Base-by-base conservation (phyloP, 2,797 vertebrate species). In the Knipowitschia caucasica region DNA sequence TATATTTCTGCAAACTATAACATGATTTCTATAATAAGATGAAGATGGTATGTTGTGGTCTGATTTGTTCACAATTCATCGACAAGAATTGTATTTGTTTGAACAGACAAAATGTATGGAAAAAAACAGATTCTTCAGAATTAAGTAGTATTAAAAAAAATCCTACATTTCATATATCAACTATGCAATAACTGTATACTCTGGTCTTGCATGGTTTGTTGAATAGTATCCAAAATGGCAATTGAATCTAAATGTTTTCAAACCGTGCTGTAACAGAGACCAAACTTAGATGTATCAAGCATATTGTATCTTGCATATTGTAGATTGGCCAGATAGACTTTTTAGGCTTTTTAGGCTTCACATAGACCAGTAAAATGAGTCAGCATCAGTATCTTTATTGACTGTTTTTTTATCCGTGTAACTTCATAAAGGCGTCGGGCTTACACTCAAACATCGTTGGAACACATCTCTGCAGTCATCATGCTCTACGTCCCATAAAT, bases 401-500 rank as follows among this genome's bases (percentile, higher is more conserved):
- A 24, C 21, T 39, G 18, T 25, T 46, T 46, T 29, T 40, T 18
- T 15, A 10, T 27, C 8, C 9, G 10, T 30, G 26, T 15, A 46
- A 30, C 11, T 3, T 30, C 4, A 14, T 2, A 50, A n/a, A 43
- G 21, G 23, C 40, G n/a, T 25, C 21, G 36, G 36, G 18, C 18
- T 39, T 12, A 39, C 36, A 39, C 8, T 5, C 17, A 39, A 11
- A 39, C 40, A 24, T 23, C 23, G 25, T 26, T 44, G 27, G 7
- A 44, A 44, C 14, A 24, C n/a, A 24, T 11, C 40, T 43, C 40
- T 26, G 42, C 42, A 15, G 42, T 27, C 24, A 27, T 7, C 42
- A 44, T 44, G 42, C 24, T 44, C 42, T 15, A 9, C 17, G 42
- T 14, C 5, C 25, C 42, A 9, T 44, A 44, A 44, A 44, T 26